Conservation (phyloP, 2,113 vertebrate genomes). For the Cyanoramphus novaezelandiae region DNA sequence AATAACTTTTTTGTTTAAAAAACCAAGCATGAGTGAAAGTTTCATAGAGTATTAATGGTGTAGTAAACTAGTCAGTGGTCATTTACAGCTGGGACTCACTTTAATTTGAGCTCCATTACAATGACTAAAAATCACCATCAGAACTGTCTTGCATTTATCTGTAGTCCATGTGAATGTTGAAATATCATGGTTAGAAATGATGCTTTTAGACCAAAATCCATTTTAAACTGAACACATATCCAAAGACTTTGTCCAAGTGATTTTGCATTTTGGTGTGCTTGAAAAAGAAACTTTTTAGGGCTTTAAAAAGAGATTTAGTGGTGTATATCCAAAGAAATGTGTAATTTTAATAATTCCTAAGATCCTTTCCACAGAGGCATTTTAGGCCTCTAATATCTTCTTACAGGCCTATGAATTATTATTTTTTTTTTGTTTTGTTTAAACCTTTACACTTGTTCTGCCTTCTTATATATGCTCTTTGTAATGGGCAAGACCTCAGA, state of each 20-base stretch:
- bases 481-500: background rate
- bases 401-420: background rate
- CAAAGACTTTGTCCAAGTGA: background rate
- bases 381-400: background rate
- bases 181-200: background rate
- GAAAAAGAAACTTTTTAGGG: background rate
- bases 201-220: background rate
- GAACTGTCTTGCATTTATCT: background rate
- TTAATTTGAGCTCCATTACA: slow-evolving; percentile 14
- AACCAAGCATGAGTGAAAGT: slow-evolving; percentile 24
- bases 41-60: slow-evolving; percentile 45
- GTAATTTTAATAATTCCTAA: background rate
- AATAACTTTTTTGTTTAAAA: background rate
- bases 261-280: background rate
- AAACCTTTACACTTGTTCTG: background rate
- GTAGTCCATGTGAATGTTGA: background rate
- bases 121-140: background rate
- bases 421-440: background rate
- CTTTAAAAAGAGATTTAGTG: background rate
- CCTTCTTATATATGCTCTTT: background rate
- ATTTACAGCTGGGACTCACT: slow-evolving; percentile 12
- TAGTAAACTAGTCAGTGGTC: slow-evolving; percentile 32
- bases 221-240: background rate
- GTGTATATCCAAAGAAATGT: background rate
- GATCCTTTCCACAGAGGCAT: background rate